Evolutionary conservation across 2,888 invertebrate species (phyloP).

Genomic region (Alviniconcha strummeri): DNA sequence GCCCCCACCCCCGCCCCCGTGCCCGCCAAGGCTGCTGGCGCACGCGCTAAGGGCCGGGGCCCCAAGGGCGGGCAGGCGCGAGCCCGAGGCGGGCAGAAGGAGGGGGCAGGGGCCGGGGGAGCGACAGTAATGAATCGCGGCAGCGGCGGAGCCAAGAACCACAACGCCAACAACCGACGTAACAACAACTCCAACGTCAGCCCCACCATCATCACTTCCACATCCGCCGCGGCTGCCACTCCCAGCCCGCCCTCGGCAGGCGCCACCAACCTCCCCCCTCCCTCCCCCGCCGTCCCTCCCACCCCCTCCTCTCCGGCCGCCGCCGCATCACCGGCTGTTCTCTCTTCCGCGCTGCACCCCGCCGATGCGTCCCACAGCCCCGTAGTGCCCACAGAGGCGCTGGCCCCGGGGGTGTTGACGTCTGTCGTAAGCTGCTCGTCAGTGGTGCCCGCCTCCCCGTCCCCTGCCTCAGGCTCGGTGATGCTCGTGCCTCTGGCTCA

Average conservation of each 20-base stretch:
- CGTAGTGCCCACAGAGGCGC: neutral
- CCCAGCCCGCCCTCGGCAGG: neutral
- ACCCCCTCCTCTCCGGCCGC: neutral
- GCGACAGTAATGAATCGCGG: neutral
- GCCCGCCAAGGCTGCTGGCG: neutral
- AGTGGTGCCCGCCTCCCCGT: neutral
- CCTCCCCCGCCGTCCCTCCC: neutral
- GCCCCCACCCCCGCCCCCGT: neutral
- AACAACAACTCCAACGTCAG: neutral
- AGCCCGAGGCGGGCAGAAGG: neutral
- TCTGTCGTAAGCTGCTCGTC: slow-evolving; percentile 7
- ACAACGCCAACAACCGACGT: neutral
- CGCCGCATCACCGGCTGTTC: slow-evolving; percentile 7
- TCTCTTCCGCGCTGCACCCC: slow-evolving; percentile 9
- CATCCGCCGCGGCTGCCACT: neutral
- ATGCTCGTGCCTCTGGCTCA: neutral
- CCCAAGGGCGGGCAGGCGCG: neutral
- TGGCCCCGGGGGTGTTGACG: slow-evolving; percentile 3
- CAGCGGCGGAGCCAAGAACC: neutral
- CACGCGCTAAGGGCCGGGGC: slow-evolving; percentile 14
- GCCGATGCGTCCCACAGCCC: neutral
- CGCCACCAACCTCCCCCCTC: slow-evolving; percentile 1
- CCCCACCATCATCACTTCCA: neutral
- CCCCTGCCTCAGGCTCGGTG: slow-evolving; percentile 5
- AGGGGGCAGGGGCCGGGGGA: slow-evolving; percentile 1